These are phyloP conservation scores for Serinus canaria DNA, from an alignment of 2,113 vertebrate genomes.

Conservation along the genomic window DNA sequence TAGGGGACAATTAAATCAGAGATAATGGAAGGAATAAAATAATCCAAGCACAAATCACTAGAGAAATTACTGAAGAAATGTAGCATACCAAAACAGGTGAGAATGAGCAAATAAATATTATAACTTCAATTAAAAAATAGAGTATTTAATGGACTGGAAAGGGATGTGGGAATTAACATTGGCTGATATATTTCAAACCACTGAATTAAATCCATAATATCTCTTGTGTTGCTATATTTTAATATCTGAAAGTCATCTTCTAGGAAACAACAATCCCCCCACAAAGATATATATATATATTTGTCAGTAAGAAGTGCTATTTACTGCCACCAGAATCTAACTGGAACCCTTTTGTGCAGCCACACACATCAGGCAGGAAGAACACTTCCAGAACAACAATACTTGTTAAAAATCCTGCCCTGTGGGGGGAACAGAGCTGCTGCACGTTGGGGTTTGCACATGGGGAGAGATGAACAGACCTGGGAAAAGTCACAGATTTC, in stretches of 20 bases:
- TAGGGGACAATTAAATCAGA: slow-evolving; percentile 60
- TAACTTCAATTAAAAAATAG: slow-evolving; percentile 78
- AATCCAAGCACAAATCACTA: slow-evolving; percentile 69
- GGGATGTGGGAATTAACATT: slow-evolving; percentile 68
- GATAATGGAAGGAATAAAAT: slow-evolving; percentile 67
- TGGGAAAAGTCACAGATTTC: neutral
- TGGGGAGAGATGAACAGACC: neutral
- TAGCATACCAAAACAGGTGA: slow-evolving; percentile 72
- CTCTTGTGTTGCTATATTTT: slow-evolving; percentile 64
- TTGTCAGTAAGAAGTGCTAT: slow-evolving; percentile 21
- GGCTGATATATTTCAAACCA: slow-evolving; percentile 70
- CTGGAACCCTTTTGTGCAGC: neutral
- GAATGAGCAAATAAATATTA: slow-evolving; percentile 79
- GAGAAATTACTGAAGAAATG: slow-evolving; percentile 78
- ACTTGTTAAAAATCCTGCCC: neutral
- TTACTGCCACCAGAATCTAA: neutral
- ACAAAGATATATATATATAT: neutral
- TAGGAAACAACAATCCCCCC: neutral
- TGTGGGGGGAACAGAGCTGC: neutral
- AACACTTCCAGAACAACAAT: neutral
- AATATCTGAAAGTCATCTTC: slow-evolving; percentile 66
- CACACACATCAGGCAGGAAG: neutral
- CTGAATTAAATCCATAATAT: slow-evolving; percentile 70
- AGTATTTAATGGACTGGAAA: slow-evolving; percentile 78
- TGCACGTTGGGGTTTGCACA: neutral